Percentiles rank a stretch among this genome's conserved stretches.
Conservation (phyloP, 2,888 invertebrate genomes). For the Drosophila mayaguana region DNA sequence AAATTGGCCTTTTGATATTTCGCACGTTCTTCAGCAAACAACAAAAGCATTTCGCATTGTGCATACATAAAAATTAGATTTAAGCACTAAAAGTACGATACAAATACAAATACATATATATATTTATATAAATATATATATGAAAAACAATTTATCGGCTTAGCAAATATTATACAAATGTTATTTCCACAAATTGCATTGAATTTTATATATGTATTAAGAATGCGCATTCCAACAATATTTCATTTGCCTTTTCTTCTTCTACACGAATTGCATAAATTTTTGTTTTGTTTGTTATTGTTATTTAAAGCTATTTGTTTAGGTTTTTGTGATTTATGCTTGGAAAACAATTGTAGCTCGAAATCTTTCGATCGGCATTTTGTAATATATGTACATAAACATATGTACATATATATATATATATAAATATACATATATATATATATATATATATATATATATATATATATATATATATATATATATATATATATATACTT, state of each 20-base stretch:
- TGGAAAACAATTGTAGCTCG: slow-evolving; percentile 70
- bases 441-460: slow-evolving; percentile 32
- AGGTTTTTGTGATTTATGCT: slow-evolving; percentile 64
- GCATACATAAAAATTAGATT: slow-evolving; percentile 44
- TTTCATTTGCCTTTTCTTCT: slow-evolving; percentile 11
- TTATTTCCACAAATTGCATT: slow-evolving; percentile 42
- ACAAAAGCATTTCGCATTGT: slow-evolving; percentile 64
- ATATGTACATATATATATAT: slow-evolving; percentile 36
- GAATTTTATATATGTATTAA: slow-evolving; percentile 30
- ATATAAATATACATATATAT: slow-evolving; percentile 19
- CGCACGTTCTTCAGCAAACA: slow-evolving; percentile 59
- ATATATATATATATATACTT: slow-evolving; percentile 35
- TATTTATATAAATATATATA: background rate
- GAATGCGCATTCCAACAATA: slow-evolving; percentile 49
- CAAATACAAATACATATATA: slow-evolving; percentile 39
- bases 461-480: no score
- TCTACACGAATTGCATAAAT: slow-evolving; percentile 4
- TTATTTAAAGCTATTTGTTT: slow-evolving; percentile 74
- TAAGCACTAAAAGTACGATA: slow-evolving; percentile 52
- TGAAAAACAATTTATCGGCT: slow-evolving; percentile 41
- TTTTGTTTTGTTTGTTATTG: slow-evolving; percentile 42
- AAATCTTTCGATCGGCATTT: slow-evolving; percentile 38
- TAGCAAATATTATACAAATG: slow-evolving; percentile 43
- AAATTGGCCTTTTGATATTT: slow-evolving; percentile 32
- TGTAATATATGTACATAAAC: no score